These are phyloP conservation scores for Eristalinus sepulchralis DNA, from an alignment of 2,888 invertebrate genomes.

Conservation along the genomic window DNA sequence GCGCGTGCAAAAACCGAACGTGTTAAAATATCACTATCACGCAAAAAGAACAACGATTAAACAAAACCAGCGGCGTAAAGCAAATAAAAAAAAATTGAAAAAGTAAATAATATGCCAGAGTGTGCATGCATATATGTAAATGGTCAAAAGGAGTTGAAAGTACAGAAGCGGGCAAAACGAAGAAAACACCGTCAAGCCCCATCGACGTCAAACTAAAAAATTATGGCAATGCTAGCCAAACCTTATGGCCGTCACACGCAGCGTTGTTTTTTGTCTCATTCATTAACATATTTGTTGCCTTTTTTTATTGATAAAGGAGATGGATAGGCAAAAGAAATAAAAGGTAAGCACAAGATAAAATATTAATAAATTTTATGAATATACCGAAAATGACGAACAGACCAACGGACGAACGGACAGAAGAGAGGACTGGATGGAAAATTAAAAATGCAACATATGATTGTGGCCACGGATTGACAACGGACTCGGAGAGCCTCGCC, in stretches of 20 bases:
- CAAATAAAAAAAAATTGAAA: constrained; percentile 31
- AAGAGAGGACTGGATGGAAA: constrained; percentile 22
- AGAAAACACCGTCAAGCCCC: constrained; percentile 13
- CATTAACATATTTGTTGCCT: constrained; percentile 36
- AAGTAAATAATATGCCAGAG: neutral
- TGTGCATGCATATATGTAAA: constrained; percentile 35
- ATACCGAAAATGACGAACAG: constrained; percentile 65
- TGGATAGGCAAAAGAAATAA: constrained; percentile 19
- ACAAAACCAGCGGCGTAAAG: constrained; percentile 47
- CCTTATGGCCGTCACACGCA: constrained; percentile 39
- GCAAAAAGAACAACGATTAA: constrained; percentile 50
- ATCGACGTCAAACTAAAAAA: constrained; percentile 63
- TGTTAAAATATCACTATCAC: constrained; percentile 65
- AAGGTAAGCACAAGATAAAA: constrained; percentile 18
- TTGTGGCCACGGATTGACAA: constrained; percentile 57
- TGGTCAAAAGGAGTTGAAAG: constrained; percentile 44
- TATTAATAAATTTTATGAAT: constrained; percentile 60
- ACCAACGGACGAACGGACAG: constrained; percentile 25
- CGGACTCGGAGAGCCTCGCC: constrained; percentile 32
- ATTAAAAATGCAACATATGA: constrained; percentile 71
- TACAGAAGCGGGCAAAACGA: constrained; percentile 22
- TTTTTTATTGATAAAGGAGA: constrained; percentile 30
- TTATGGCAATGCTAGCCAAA: constrained; percentile 68
- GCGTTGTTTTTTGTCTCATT: constrained; percentile 9
- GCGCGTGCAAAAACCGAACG: constrained; percentile 67